Conservation (phyloP, 2,113 vertebrate genomes). For the Haemorhous mexicanus region DNA sequence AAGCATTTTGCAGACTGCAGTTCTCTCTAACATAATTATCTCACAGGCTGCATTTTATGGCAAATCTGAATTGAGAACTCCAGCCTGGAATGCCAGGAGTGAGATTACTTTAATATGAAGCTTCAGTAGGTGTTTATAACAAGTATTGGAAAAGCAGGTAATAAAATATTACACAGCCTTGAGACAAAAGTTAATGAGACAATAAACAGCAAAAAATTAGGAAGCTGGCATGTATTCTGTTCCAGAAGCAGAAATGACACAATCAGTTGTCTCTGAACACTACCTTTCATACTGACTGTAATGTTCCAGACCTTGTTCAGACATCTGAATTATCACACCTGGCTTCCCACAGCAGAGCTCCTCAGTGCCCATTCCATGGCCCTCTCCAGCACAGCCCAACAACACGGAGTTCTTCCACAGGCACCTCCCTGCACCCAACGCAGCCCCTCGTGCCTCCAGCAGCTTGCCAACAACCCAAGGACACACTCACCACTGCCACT, state of each 20-base stretch:
- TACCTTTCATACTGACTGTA: not conserved
- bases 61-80: not conserved
- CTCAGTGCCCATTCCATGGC: fast-evolving
- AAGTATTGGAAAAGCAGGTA: not conserved
- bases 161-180: not conserved
- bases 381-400: not conserved
- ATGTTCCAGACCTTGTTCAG: not conserved
- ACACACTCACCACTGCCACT: not conserved
- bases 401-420: fast-evolving
- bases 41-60: not conserved
- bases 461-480: no score
- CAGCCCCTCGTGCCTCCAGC: fast-evolving
- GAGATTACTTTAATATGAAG: not conserved
- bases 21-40: slow-evolving; percentile 11
- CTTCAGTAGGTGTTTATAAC: not conserved
- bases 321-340: not conserved
- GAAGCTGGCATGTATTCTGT: not conserved
- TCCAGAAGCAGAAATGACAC: not conserved
- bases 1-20: slow-evolving; percentile 32
- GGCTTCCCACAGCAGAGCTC: not conserved
- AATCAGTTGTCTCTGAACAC: not conserved
- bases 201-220: slow-evolving; percentile 14
- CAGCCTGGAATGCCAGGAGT: not conserved
- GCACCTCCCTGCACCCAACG: fast-evolving
- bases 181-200: slow-evolving; percentile 14